Evolutionary conservation across 37 sponge, comb jelly and placozoan species (phyloP).

Genomic region (Ephydatia muelleri): DNA sequence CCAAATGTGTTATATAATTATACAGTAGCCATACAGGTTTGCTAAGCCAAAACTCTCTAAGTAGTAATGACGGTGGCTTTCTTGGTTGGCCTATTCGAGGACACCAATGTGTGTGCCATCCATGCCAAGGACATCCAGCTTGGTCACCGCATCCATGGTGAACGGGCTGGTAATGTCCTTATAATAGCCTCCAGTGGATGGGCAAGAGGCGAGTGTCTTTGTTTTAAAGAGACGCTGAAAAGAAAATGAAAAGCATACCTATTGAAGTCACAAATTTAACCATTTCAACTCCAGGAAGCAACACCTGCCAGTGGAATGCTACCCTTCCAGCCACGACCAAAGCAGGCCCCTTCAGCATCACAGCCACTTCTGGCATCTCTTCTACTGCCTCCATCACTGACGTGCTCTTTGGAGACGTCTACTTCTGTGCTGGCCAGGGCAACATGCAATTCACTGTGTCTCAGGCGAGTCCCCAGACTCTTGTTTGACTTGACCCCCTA

Average conservation of each 20-base stretch:
- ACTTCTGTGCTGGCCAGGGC: conserved; percentile 51
- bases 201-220: too few species aligned
- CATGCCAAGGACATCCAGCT: too few species aligned
- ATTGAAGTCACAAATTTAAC: background rate
- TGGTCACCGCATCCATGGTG: too few species aligned
- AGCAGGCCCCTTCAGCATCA: background rate
- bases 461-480: background rate
- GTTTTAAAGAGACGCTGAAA: too few species aligned
- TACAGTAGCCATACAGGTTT: too few species aligned
- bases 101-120: too few species aligned
- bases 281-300: background rate
- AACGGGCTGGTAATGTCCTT: too few species aligned
- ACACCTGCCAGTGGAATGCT: background rate
- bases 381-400: background rate
- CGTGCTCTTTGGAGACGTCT: conserved; percentile 53
- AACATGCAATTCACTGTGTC: conserved; percentile 35
- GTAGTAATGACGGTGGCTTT: too few species aligned
- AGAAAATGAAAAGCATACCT: background rate
- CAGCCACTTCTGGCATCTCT: background rate
- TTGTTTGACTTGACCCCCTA: background rate
- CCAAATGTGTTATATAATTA: too few species aligned
- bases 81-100: too few species aligned
- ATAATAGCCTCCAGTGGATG: too few species aligned
- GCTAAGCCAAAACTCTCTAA: too few species aligned
- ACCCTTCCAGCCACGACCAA: background rate